Evolutionary conservation across 2,888 invertebrate genomes (phyloP).

Genomic region (Brachypterus glaber): DNA sequence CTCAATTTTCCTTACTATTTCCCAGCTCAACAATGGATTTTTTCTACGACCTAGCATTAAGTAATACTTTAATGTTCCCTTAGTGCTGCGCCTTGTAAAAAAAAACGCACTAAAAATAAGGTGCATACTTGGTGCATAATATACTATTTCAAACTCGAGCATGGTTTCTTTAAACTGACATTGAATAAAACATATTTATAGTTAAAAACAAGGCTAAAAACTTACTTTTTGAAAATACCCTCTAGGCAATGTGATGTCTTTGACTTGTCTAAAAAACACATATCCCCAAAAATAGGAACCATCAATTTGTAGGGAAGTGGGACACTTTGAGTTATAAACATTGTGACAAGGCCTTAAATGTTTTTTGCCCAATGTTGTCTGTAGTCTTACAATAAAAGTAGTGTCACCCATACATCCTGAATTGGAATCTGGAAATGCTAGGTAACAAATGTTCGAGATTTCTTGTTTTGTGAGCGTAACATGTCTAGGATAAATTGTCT

Average conservation of each 20-base stretch:
- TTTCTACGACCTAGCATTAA: too few relatives aligned
- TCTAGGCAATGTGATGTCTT: conserved; percentile 79
- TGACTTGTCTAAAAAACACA: conserved; percentile 96
- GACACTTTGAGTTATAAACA: conserved; percentile 68
- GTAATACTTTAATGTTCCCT: too few relatives aligned
- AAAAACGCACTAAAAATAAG: too few relatives aligned
- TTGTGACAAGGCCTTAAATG: conserved; percentile 48
- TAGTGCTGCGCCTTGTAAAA: too few relatives aligned
- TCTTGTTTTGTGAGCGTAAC: conserved; percentile 73
- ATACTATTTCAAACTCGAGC: too few relatives aligned
- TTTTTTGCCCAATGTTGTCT: conserved; percentile 52
- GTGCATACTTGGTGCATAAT: too few relatives aligned
- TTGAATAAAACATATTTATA: too few relatives aligned
- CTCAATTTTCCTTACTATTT: too few relatives aligned
- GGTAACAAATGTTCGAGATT: conserved; percentile 89
- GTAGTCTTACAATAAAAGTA: conserved; percentile 87
- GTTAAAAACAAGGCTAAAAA: conserved; percentile 8
- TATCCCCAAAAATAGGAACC: conserved; percentile 90
- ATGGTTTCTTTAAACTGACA: too few relatives aligned
- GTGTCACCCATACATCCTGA: conserved; percentile 99
- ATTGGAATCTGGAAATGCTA: conserved; percentile 98
- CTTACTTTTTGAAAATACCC: conserved; percentile 96
- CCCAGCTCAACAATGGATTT: too few relatives aligned
- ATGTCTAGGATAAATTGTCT: conserved; percentile 75
- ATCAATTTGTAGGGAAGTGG: conserved; percentile 69